Percentiles rank a stretch among this genome's conserved stretches.
phyloP scores from a whole-genome alignment of 2,888 invertebrate genomes.

The Elmis aenea region DNA sequence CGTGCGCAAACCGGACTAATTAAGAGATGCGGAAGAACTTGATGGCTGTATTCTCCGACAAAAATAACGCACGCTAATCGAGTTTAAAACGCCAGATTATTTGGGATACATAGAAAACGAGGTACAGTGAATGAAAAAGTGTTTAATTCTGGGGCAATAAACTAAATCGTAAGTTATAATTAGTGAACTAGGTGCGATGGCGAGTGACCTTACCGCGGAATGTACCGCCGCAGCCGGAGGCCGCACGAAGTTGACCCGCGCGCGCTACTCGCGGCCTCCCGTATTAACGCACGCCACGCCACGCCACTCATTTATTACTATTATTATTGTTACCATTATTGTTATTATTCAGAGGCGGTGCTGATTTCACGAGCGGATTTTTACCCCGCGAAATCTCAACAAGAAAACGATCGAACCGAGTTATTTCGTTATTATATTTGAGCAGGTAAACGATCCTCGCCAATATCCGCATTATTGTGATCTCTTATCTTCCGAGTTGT shows the following conservation, averaged over 20 bases:
- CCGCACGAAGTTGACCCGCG: slow-evolving; percentile 30
- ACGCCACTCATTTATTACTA: slow-evolving; percentile 26
- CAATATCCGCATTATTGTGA: slow-evolving; percentile 7
- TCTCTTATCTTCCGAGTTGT: slow-evolving; percentile 1
- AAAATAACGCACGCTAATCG: no score
- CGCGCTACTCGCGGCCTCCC: slow-evolving; percentile 20
- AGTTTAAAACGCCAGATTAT: no score
- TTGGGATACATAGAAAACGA: no score
- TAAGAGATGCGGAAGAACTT: no score
- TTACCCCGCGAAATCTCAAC: slow-evolving; percentile 8
- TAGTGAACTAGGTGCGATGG: slow-evolving; percentile 23
- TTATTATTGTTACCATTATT: slow-evolving; percentile 25
- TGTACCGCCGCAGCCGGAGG: slow-evolving; percentile 26
- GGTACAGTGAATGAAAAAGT: no score
- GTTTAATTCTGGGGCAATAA: slow-evolving; percentile 27
- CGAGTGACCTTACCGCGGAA: slow-evolving; percentile 23
- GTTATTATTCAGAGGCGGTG: slow-evolving; percentile 23
- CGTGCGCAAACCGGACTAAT: no score
- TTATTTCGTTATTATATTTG: neutral
- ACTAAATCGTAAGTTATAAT: slow-evolving; percentile 31
- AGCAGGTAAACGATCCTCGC: slow-evolving; percentile 2
- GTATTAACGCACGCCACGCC: slow-evolving; percentile 25
- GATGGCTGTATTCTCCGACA: no score
- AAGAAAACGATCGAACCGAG: slow-evolving; percentile 8
- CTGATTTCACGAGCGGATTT: slow-evolving; percentile 17